Percentiles rank a stretch among this genome's conserved stretches.
Conservation (phyloP, 2,797 vertebrate species). For the Echeneis naucrates region DNA sequence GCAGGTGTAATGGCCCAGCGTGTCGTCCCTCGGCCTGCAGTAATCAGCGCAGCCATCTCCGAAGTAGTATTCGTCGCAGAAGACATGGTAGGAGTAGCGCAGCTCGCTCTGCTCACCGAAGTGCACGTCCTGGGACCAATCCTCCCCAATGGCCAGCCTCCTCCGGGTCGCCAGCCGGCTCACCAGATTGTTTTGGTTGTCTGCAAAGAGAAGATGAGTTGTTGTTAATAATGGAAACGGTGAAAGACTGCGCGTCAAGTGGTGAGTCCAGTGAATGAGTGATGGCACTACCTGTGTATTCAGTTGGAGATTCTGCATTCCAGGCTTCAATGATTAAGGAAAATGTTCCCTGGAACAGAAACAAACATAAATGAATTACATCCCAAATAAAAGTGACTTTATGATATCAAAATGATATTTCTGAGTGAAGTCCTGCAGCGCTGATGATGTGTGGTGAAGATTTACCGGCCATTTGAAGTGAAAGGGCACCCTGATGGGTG, state of each 20-base stretch:
- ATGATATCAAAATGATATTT: too few relatives aligned
- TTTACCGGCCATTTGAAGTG: slow-evolving; percentile 92
- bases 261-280: too few relatives aligned
- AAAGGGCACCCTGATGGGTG: slow-evolving; percentile 87
- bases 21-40: slow-evolving; percentile 88
- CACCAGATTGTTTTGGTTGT: slow-evolving; percentile 89
- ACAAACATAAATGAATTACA: not conserved
- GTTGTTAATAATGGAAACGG: not conserved
- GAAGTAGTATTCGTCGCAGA: slow-evolving; percentile 89
- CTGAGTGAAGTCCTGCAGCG: too few relatives aligned
- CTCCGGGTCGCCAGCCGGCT: slow-evolving; percentile 89
- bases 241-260: too few relatives aligned
- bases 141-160: slow-evolving; percentile 86
- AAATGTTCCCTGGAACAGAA: slow-evolving; percentile 85
- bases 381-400: rapidly evolving
- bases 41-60: slow-evolving; percentile 90
- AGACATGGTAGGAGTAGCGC: slow-evolving; percentile 92
- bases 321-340: slow-evolving; percentile 91
- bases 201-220: slow-evolving; percentile 61
- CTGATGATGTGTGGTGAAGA: too few relatives aligned
- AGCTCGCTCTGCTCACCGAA: slow-evolving; percentile 90
- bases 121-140: slow-evolving; percentile 92
- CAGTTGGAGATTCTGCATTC: slow-evolving; percentile 87
- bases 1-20: slow-evolving; percentile 89
- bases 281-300: slow-evolving; percentile 83